Evolutionary conservation across 2,113 vertebrate species (phyloP), one percentile per base, ranked within the genome.

Genomic region (Microtus pennsylvanicus): DNA sequence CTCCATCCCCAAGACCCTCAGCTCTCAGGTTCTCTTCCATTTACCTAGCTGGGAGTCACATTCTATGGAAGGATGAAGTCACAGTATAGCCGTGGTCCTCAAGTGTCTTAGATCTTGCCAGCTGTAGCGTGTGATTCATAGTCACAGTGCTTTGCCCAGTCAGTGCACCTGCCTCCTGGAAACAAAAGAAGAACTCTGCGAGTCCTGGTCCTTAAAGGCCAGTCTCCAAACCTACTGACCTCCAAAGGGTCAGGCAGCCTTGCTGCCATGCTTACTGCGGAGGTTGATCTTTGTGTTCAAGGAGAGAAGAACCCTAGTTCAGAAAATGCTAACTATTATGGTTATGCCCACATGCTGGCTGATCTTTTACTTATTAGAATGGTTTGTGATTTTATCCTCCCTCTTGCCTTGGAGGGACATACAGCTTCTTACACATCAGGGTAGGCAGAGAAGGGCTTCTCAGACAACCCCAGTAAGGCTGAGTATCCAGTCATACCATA

Each of bases 231-330:
- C n/a, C 35, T 35, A 33, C 55, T 45, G 65, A 33, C 33, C 61
- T 72, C 67, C 28, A 69, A 26, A n/a, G 3, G 19, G 50, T 58
- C 35, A 7, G 19, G 30, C 0, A 72, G 77, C 65, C 69, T 87
- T 1, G 0, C 47, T 22, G 5, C 38, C 3, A 1, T 11, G 38
- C n/a, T 45, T 42, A 47, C n/a, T 0, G 5, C 9, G 30, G 52
- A 55, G 16, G 14, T 30, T 50, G 7, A 35, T 52, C 87, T 95
- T 61, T 74, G 38, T 77, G 35, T 26, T 80, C 85, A 94, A 30
- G 7, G 14, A 24, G 35, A 58, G 61, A 47, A 24, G 12, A 47
- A n/a, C 0, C 1, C 24, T 33, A 45, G 47, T 80, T 75, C 1
- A 33, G 75, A 70, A 93, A 74, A 12, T 35, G 3, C 47, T 88